These are phyloP conservation scores for Coelopa frigida DNA, from an alignment of 1,140 invertebrate species.

Conservation along the genomic window DNA sequence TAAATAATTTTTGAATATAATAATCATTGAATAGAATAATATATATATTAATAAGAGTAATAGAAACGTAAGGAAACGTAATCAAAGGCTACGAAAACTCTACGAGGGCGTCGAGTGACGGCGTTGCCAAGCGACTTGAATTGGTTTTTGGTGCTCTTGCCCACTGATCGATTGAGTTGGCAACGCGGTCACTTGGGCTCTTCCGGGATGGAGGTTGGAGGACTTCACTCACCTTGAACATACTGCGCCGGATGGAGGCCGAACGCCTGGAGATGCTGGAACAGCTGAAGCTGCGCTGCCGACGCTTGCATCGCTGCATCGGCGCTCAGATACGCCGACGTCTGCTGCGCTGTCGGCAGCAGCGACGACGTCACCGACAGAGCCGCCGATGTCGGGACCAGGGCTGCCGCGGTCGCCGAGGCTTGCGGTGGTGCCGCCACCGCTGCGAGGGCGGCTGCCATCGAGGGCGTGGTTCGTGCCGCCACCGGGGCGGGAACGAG, in stretches of 20 bases:
- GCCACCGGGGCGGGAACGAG: constrained; percentile 2
- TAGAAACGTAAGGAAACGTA: too few species aligned
- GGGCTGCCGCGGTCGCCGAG: constrained; percentile 28
- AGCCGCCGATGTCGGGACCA: constrained; percentile 14
- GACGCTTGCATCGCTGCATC: constrained; percentile 50
- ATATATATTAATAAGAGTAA: too few species aligned
- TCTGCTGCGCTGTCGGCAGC: constrained; percentile 31
- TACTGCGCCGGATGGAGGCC: constrained; percentile 67
- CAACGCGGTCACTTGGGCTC: not conserved
- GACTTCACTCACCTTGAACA: constrained; percentile 47
- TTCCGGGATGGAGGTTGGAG: not conserved
- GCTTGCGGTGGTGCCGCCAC: constrained; percentile 4
- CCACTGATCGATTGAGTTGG: too few species aligned
- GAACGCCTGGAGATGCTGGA: constrained; percentile 70
- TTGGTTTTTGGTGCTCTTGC: too few species aligned
- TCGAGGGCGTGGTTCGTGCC: constrained; percentile 2
- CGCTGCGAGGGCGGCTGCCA: constrained; percentile 6
- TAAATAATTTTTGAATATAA: too few species aligned
- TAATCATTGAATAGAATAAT: too few species aligned
- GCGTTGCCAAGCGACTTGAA: too few species aligned
- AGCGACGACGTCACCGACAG: constrained; percentile 39
- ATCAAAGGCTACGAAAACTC: too few species aligned
- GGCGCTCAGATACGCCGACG: constrained; percentile 23
- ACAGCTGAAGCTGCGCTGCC: constrained; percentile 59
- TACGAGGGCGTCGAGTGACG: too few species aligned